These are phyloP conservation scores for Bedellia somnulentella DNA, from an alignment of 2,888 invertebrate species.

Conservation along the genomic window DNA sequence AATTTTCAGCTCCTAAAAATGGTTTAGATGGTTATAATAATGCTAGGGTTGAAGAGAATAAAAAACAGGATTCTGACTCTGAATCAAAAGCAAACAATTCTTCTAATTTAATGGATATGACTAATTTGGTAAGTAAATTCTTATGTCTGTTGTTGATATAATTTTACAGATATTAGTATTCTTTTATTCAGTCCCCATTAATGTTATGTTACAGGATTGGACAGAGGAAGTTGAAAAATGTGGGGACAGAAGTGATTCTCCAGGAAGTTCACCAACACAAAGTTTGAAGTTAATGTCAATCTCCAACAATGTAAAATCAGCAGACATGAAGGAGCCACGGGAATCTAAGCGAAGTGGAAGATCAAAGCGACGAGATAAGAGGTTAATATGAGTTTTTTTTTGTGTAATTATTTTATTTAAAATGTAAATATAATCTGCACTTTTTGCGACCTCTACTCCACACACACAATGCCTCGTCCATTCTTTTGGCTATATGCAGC, in stretches of 20 bases:
- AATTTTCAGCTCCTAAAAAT: too few species aligned
- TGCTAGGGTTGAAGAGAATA: too few species aligned
- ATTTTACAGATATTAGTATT: not conserved
- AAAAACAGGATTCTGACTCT: too few species aligned
- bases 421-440: not conserved
- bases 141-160: not conserved
- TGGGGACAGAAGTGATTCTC: constrained; percentile 38
- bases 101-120: constrained; percentile 39
- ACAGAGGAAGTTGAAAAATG: constrained; percentile 54
- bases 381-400: constrained; percentile 17
- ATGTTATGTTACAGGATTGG: constrained; percentile 41
- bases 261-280: constrained; percentile 31
- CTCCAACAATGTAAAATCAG: too few species aligned
- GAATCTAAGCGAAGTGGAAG: constrained; percentile 37
- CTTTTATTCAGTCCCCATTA: too few species aligned
- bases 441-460: not conserved
- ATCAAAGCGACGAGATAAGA: constrained; percentile 38
- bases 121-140: constrained; percentile 33
- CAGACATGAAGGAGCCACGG: too few species aligned
- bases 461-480: too few species aligned
- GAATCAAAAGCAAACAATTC: too few species aligned
- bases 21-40: too few species aligned
- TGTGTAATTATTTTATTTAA: not conserved
- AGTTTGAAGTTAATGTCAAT: constrained; percentile 20
- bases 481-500: too few species aligned